Base-by-base conservation (phyloP, 2,888 invertebrate genomes). In the Drosophila fulvimacula region DNA sequence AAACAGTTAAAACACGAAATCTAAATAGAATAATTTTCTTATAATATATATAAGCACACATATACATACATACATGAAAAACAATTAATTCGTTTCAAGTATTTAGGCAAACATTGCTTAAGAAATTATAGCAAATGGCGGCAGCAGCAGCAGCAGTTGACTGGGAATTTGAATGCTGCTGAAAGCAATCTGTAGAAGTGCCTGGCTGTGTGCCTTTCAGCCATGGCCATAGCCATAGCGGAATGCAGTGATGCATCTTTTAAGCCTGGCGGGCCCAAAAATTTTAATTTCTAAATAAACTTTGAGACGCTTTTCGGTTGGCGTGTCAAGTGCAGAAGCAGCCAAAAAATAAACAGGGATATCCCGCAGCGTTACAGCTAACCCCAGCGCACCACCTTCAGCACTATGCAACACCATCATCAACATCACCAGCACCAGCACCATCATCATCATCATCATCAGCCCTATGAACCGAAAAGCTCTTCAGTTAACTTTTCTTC, bases 241-340 rank as follows among this genome's bases (percentile, higher is more conserved):
- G 62, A 42, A 38, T 55, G 75, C 73, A 61, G 62, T 56, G 61
- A 73, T 69, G 75, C 79, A 69, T 76, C 69, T 60, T 57, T 73
- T 58, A 51, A 69, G 69, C 59, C 62, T 63, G 55, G 46, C 58
- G 52, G 67, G 57, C 49, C 42, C 64, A 49, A 62, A 65, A 61
- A 78, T 73, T 85, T 74, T 85, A 85, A 88, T 88, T 82, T 82
- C 70, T 76, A 88, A 88, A 88, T 88, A 88, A 83, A 83, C 86
- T 82, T 79, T 82, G 82, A 59, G 79, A 27, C 62, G 70, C 79
- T 71, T 66, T 69, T 61, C 46, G 62, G 72, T 73, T 76, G 79
- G 62, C 70, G 72, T 76, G 82, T 88, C 82, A 88, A 71, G 81
- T 73, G 76, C 88, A 86, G 80, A 67, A 69, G 61, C 53, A 53